phyloP scores from a whole-genome alignment of 2,888 invertebrate genomes.

The Coelopa pilipes region DNA sequence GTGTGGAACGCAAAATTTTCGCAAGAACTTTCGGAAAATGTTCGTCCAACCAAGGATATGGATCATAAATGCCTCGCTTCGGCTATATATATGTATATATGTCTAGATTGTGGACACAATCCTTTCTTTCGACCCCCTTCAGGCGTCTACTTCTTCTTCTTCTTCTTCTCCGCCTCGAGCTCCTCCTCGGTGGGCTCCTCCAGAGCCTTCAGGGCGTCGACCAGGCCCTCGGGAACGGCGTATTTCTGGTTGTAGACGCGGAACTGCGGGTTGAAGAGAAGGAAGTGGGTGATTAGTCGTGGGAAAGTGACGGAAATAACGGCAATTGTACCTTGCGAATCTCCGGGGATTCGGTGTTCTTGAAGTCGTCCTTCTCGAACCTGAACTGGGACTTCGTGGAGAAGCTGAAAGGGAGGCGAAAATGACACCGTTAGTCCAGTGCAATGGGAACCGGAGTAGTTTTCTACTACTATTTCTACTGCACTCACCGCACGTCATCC shows the following conservation, averaged over 20 bases:
- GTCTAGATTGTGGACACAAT: no score
- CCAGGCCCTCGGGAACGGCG: constrained; percentile 44
- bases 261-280: constrained; percentile 28
- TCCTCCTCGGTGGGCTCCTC: constrained; percentile 39
- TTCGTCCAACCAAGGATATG: no score
- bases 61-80: no score
- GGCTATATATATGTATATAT: no score
- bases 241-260: constrained; percentile 50
- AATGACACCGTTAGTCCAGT: no score
- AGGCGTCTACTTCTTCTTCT: not conserved
- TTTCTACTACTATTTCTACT: not conserved
- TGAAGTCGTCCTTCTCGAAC: constrained; percentile 21
- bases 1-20: no score
- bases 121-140: no score
- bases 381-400: not conserved
- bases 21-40: no score
- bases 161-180: constrained; percentile 9
- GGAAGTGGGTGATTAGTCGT: not conserved
- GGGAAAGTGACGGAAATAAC: not conserved
- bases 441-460: not conserved
- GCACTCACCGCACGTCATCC: constrained; percentile 53
- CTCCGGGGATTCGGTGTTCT: not conserved
- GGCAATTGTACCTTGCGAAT: constrained; percentile 20
- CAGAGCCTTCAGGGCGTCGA: constrained; percentile 43
- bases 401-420: constrained; percentile 12